Evolutionary conservation across 1,140 invertebrate genomes (phyloP).

Genomic region (Lasioglossum baleicum): DNA sequence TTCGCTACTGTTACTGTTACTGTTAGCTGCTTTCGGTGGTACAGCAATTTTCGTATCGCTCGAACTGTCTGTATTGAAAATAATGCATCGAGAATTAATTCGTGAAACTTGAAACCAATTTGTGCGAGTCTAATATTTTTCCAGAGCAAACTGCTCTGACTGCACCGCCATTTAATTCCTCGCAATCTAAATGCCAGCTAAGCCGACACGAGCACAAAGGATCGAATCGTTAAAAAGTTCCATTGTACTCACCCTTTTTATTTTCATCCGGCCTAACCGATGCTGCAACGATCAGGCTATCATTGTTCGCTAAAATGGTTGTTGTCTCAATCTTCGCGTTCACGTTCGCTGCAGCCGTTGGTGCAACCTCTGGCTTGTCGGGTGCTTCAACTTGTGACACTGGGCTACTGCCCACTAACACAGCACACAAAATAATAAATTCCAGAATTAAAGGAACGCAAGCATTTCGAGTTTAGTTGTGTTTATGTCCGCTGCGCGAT

Average conservation of each 20-base stretch:
- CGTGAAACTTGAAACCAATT: no score
- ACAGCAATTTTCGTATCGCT: neutral
- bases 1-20: no score
- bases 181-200: neutral
- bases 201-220: neutral
- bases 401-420: neutral
- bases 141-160: no score
- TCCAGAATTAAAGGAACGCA: neutral
- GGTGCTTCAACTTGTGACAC: neutral
- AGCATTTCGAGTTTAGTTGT: neutral
- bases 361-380: no score
- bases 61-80: neutral
- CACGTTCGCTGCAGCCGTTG: no score
- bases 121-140: no score
- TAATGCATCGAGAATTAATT: neutral
- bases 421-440: neutral
- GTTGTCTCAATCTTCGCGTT: neutral
- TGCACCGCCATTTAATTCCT: no score
- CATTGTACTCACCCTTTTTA: conserved; percentile 17
- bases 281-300: neutral
- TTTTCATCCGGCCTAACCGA: neutral
- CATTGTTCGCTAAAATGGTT: neutral
- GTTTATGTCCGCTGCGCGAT: neutral
- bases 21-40: no score
- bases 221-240: neutral